phyloP scores from a whole-genome alignment of 92 coral and sea anemone species.

The Meandrina meandrites region DNA sequence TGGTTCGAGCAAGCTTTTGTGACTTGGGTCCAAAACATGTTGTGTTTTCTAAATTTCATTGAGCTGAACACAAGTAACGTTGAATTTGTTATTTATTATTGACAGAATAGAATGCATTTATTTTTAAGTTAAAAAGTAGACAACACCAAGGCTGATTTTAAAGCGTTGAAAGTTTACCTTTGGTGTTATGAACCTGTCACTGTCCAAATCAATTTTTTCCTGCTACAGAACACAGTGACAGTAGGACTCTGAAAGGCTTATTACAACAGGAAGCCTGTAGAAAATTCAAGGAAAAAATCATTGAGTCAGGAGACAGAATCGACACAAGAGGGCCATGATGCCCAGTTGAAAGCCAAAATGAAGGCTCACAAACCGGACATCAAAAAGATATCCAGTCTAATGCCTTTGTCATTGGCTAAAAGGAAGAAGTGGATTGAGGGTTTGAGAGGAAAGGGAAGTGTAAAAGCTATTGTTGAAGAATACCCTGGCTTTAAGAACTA shows the following conservation, averaged over 20 bases:
- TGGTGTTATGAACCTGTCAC: too few species aligned
- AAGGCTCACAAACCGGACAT: not conserved
- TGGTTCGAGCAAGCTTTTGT: too few species aligned
- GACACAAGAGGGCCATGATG: not conserved
- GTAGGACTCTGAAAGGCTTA: not conserved
- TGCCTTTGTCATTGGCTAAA: not conserved
- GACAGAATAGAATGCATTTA: too few species aligned
- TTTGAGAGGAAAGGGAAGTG: not conserved
- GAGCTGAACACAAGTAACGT: too few species aligned
- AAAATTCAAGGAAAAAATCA: not conserved
- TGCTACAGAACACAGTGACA: too few species aligned
- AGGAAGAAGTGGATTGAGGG: not conserved
- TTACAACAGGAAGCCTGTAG: conserved; percentile 1
- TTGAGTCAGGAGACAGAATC: not conserved
- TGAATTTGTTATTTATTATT: too few species aligned
- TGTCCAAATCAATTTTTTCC: too few species aligned
- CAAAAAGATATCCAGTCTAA: not conserved
- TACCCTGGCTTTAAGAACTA: conserved; percentile 7
- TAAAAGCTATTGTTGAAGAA: not conserved
- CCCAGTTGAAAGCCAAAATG: not conserved
- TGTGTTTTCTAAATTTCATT: too few species aligned
- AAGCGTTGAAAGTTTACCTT: too few species aligned
- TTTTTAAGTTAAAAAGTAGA: too few species aligned
- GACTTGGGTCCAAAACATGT: too few species aligned
- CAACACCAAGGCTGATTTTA: too few species aligned